Evolutionary conservation across 2,113 vertebrate species (phyloP), one percentile per base, ranked within the genome.

Genomic region (Pelobates fuscus): DNA sequence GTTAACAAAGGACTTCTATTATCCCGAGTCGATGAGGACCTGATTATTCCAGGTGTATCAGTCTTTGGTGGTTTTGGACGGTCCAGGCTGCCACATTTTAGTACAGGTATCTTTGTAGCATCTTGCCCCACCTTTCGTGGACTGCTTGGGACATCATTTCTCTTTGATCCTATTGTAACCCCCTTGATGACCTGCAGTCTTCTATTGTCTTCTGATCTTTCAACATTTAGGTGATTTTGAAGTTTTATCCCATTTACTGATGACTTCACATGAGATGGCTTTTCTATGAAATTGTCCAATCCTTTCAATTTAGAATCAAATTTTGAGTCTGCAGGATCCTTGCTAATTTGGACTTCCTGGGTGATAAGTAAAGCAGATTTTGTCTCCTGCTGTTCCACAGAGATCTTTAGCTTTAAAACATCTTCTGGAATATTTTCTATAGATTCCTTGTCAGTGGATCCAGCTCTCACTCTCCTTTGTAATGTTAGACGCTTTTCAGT

Each of bases 401-500:
- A 18, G 0, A 49, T n/a, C n/a, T n/a, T n/a, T n/a, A n/a, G 32
- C 24, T 29, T 32, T 4, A 70, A 79, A 73, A 58, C 81, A 44
- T 14, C 20, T 5, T 79, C 66, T 32, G 61, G 2, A 24, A 15
- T 68, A 32, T 11, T 71, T 7, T 8, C 8, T 12, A 8, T 57
- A 73, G 66, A 79, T 72, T 7, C 70, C 68, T 77, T 89, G 6
- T 81, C 91, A 67, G 62, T 18, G 0, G 81, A 89, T 0, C 80
- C 87, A 7, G 83, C 82, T 73, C 88, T 87, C 24, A 82, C 78
- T 20, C 84, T 77, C 7, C 90, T 89, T 65, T 84, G 91, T 29
- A 96, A 79, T 0, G 78, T 88, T 30, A 91, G 83, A 14, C 81
- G 86, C 67, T 88, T 88, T 46, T 89, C 91, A 0, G 20, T 41